A percentile compares a stretch with the other conserved stretches of the same genome.
Conservation (phyloP, 2,888 invertebrate genomes). For the Brachypalpus laphriformis region DNA sequence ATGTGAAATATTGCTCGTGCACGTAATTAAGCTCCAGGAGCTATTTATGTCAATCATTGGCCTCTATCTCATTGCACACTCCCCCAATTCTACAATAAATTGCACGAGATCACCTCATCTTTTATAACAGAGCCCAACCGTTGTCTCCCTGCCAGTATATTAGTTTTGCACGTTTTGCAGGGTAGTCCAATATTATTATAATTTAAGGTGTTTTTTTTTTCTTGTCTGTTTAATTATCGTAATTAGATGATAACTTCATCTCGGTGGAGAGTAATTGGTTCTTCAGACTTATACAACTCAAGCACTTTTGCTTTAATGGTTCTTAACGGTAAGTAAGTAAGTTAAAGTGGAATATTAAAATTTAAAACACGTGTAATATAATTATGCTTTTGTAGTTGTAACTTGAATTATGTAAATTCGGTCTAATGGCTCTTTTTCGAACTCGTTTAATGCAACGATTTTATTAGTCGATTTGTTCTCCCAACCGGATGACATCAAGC, state of each 20-base stretch:
- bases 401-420: too few relatives aligned
- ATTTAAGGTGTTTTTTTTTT: not conserved
- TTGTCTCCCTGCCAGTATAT: slow-evolving; percentile 7
- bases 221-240: not conserved
- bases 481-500: too few relatives aligned
- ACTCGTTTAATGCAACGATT: not conserved
- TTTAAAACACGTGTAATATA: too few relatives aligned
- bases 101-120: not conserved
- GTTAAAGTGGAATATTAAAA: too few relatives aligned
- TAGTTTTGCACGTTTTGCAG: not conserved
- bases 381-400: too few relatives aligned
- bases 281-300: too few relatives aligned
- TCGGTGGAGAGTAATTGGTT: not conserved
- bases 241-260: not conserved
- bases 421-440: not conserved
- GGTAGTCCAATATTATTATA: not conserved
- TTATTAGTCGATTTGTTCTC: not conserved
- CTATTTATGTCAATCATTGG: slow-evolving; percentile 19
- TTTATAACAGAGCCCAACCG: slow-evolving; percentile 17
- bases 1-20: not conserved
- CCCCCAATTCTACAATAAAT: slow-evolving; percentile 19
- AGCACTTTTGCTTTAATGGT: not conserved
- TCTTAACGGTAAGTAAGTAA: too few relatives aligned
- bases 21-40: slow-evolving; percentile 6
- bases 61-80: not conserved